A percentile compares a stretch with the other conserved stretches of the same genome.
phyloP scores from a whole-genome alignment of 2,888 invertebrate genomes.

The Melikaiella ostensackeni region DNA sequence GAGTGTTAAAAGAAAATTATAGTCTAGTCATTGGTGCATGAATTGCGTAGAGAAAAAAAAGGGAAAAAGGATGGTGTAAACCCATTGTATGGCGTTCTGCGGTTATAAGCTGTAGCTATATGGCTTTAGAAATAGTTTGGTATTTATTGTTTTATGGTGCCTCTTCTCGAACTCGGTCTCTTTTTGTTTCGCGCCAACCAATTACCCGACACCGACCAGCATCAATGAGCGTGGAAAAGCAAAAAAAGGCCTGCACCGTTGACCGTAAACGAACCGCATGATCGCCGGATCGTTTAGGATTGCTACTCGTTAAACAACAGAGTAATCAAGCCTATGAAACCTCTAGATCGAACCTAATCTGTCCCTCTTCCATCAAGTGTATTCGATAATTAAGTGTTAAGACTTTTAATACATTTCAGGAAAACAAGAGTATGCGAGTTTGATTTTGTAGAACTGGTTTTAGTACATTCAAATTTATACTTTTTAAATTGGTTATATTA shows the following conservation, averaged over 20 bases:
- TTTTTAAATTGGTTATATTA: too few relatives aligned
- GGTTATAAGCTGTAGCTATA: constrained; percentile 24
- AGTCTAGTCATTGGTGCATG: neutral
- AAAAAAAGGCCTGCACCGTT: constrained; percentile 35
- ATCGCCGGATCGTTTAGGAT: constrained; percentile 14
- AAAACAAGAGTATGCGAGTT: neutral
- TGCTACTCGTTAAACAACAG: constrained; percentile 38
- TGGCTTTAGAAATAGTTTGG: constrained; percentile 50
- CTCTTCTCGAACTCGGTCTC: constrained; percentile 47
- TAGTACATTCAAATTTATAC: too few relatives aligned
- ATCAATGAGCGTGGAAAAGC: constrained; percentile 55
- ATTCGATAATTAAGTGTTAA: neutral
- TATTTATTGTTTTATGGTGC: constrained; percentile 60
- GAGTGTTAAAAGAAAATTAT: constrained; percentile 7
- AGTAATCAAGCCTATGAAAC: constrained; percentile 5
- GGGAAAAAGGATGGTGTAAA: constrained; percentile 5
- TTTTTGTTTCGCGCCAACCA: constrained; percentile 52
- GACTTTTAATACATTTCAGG: neutral
- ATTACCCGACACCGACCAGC: constrained; percentile 53
- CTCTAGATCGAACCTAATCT: constrained; percentile 4
- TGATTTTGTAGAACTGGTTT: too few relatives aligned
- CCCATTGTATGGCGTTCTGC: constrained; percentile 11
- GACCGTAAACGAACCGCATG: constrained; percentile 24
- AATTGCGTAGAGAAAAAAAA: constrained; percentile 3
- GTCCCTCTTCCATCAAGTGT: neutral